Evolutionary conservation across 2,113 vertebrate species (phyloP).

Genomic region (Clarias gariepinus): DNA sequence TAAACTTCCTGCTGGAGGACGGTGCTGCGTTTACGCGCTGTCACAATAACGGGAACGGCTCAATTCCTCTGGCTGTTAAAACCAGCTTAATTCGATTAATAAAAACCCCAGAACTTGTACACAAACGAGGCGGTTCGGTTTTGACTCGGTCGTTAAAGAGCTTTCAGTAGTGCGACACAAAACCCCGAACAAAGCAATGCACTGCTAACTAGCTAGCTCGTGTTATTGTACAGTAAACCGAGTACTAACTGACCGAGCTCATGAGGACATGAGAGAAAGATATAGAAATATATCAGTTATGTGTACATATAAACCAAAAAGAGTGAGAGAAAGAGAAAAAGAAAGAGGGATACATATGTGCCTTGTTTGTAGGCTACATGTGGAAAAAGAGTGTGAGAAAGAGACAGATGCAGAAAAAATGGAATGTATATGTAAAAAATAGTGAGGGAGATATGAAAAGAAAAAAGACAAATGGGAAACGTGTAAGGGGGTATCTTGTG

Average conservation of each 20-base stretch:
- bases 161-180: neutral
- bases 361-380: neutral
- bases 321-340: neutral
- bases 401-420: neutral
- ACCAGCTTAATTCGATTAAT: neutral
- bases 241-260: too few relatives aligned
- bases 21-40: slow-evolving; percentile 37
- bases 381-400: neutral
- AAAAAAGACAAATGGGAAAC: neutral
- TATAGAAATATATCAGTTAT: neutral
- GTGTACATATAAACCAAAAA: neutral
- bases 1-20: slow-evolving; percentile 58
- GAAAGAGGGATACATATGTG: neutral
- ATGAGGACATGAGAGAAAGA: too few relatives aligned
- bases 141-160: neutral
- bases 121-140: neutral
- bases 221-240: neutral
- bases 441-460: neutral
- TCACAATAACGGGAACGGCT: slow-evolving; percentile 16
- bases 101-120: neutral
- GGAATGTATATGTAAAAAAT: too few relatives aligned
- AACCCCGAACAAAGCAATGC: neutral
- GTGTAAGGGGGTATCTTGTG: too few relatives aligned
- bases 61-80: too few relatives aligned
- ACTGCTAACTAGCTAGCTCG: neutral